phyloP scores from a whole-genome alignment of 2,113 vertebrate genomes.

The Pseudopodoces humilis region DNA sequence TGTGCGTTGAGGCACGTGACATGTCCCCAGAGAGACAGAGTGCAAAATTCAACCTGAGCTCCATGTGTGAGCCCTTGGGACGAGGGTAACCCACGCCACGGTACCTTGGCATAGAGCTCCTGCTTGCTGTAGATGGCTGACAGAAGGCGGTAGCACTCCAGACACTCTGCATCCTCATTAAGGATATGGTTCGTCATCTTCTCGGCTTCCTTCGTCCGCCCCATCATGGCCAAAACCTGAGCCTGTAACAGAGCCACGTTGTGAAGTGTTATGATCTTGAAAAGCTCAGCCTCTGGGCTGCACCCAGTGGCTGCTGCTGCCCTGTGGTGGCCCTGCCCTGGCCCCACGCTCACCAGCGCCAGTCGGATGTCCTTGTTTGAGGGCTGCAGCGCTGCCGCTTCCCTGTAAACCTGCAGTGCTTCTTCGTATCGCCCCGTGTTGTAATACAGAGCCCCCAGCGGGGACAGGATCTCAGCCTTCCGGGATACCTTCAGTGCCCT shows the following conservation, averaged over 20 bases:
- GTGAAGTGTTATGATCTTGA: neutral
- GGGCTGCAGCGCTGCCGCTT: slow-evolving; percentile 83
- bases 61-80: neutral
- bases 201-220: slow-evolving; percentile 82
- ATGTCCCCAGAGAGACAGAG: neutral
- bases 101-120: slow-evolving; percentile 85
- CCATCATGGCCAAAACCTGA: slow-evolving; percentile 90
- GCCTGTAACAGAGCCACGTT: slow-evolving; percentile 71
- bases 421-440: slow-evolving; percentile 92
- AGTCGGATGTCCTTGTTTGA: slow-evolving; percentile 85
- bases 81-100: fast-evolving
- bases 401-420: slow-evolving; percentile 87
- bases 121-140: slow-evolving; percentile 94
- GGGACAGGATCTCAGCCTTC: slow-evolving; percentile 87
- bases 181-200: slow-evolving; percentile 85
- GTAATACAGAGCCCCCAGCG: slow-evolving; percentile 92
- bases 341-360: slow-evolving; percentile 83
- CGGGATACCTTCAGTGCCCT: slow-evolving; percentile 88
- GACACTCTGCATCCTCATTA: slow-evolving; percentile 76
- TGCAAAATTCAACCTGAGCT: neutral
- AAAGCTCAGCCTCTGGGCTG: neutral
- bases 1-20: neutral
- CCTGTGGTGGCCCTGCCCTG: fast-evolving
- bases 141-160: slow-evolving; percentile 92
- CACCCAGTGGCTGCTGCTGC: neutral